Evolutionary conservation across 1,140 invertebrate genomes (phyloP), one percentile per base, ranked within the genome.

Genomic region (Neotoxoptera formosana): DNA sequence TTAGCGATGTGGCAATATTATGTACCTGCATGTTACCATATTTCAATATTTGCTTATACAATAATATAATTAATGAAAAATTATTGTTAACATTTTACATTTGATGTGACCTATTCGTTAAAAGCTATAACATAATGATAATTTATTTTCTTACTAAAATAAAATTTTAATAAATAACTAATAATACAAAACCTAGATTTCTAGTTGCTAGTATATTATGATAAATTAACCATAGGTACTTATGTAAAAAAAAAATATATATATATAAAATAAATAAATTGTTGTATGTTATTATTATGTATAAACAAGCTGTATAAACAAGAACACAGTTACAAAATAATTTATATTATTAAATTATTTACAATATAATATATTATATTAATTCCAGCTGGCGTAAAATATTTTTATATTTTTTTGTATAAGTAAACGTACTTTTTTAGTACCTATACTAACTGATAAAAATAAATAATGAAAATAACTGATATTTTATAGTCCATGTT

Each of bases 121-220:
- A 6, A n/a, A 3, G 30, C 11, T 67, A 17, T n/a, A n/a, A 30
- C 60, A 76, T n/a, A 34, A 76, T 76, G 30, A 76, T n/a, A 76
- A 76, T 76, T 76, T 76, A n/a, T n/a, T 76, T 34, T 17, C 6
- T n/a, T 17, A 67, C 14, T 20, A n/a, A 76, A 76, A 76, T 76
- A 25, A 86, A 47, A 86, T 47, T 47, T n/a, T 47, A 86, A 86
- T 86, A 86, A 86, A 86, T 86, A 86, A 86, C 30, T 86, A 47
- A 47, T 84, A 30, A 84, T 45, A 47, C 11, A 86, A 47, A 45
- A 30, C 14, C 45, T 86, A 86, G 8, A 84, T 84, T 11, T 25
- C 9, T 84, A 84, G 21, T 84, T 45, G 9, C 23, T 25, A 25
- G 21, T 84, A 84, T 25, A 45, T 11, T 25, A 45, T 11, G 9